Conservation (phyloP, 2,113 vertebrate species). For the Mionectes macconnelli region DNA sequence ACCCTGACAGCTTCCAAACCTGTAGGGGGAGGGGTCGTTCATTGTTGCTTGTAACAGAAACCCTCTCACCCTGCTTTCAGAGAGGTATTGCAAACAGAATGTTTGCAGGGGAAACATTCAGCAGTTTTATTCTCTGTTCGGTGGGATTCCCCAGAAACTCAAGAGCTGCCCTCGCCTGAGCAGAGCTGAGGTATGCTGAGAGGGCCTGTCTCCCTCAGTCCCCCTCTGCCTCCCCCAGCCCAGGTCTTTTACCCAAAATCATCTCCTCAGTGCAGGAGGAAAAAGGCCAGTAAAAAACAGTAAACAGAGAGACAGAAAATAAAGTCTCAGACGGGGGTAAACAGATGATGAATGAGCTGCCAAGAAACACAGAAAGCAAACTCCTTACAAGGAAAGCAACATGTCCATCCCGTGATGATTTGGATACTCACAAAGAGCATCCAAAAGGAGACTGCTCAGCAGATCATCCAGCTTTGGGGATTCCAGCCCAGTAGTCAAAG, state of each 20-base stretch:
- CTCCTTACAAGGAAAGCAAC: not conserved
- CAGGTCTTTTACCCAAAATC: not conserved
- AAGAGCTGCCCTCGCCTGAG: not conserved
- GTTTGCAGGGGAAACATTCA: not conserved
- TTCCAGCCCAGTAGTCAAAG: not conserved
- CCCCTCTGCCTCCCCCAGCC: not conserved
- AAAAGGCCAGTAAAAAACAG: not conserved
- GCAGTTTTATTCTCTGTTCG: not conserved
- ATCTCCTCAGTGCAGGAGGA: not conserved
- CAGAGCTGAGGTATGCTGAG: not conserved
- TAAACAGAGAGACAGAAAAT: not conserved
- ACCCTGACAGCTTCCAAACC: not conserved
- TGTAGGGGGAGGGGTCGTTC: fast-evolving
- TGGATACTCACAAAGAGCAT: not conserved
- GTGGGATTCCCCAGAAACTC: not conserved
- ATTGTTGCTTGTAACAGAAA: not conserved
- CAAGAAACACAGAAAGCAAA: not conserved
- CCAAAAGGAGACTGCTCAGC: not conserved
- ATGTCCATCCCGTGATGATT: not conserved
- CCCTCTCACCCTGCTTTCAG: not conserved
- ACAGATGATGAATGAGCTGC: not conserved
- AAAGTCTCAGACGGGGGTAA: not conserved
- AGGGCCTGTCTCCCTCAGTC: not conserved
- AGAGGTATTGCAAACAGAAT: not conserved
- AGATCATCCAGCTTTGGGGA: not conserved